Base-by-base conservation (phyloP, 1,140 invertebrate genomes). In the Grapholita molesta region DNA sequence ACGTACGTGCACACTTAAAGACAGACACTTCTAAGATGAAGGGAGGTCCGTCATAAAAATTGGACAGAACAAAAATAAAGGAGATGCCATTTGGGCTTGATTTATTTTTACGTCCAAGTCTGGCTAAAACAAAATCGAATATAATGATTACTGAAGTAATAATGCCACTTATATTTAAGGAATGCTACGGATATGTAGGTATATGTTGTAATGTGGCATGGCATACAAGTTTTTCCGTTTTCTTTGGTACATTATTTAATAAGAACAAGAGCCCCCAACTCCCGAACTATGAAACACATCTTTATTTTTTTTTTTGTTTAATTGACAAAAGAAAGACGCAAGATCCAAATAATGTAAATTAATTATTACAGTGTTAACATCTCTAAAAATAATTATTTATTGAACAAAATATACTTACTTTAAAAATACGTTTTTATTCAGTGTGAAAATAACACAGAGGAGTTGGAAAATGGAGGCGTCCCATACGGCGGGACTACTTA, bases 21-120 rank as follows among this genome's bases (percentile, higher is more conserved):
- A 84, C 79, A 79, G 84, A 76, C 82, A 87, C 83, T 84, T 86
- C 82, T 82, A 80, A 88, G 84, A 85, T 82, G 84, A 88, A 89
- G 89, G 89, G 87, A 86, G 82, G 80, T 87, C 71, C 80, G 89
- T 89, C 86, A 91, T 91, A 89, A 89, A 89, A 89, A 88, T 88
- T 83, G 84, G 86, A 87, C 80, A 76, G 75, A 73, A 84, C 75
- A 78, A 70, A 73, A 32, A 48, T 48, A 21, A 33, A 21, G 64
- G 64, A 65, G 64, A 61, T n/a, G 24, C 24, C 30, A 30, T 61
- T 28, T 28, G 55, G 55, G 55, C 55, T 61, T 61, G 55, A 61
- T 61, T 61, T 61, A 61, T 61, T 61, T 38, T 61, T 61, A 18
- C 8, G 55, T 25, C 3, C 12, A 25, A 23, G 23, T 61, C 12